Percentiles rank a stretch among this genome's conserved stretches.
These are phyloP conservation scores for Bhutanitis thaidina DNA, from an alignment of 2,888 invertebrate species.

Conservation along the genomic window DNA sequence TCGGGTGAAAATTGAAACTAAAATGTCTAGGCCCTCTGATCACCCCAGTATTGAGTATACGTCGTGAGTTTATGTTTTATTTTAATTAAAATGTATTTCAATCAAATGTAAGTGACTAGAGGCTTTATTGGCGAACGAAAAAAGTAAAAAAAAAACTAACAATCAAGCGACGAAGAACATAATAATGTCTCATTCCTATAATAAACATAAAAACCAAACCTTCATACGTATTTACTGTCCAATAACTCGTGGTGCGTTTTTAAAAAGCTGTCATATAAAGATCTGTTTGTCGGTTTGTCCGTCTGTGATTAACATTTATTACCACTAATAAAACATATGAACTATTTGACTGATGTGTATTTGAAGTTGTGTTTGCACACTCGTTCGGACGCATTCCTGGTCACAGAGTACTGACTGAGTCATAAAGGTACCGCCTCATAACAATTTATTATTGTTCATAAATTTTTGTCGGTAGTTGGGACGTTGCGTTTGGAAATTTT, in stretches of 20 bases:
- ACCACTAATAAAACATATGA: slow-evolving; percentile 43
- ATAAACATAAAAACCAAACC: slow-evolving; percentile 11
- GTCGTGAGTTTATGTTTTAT: no score
- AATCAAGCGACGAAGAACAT: no score
- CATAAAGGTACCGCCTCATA: slow-evolving; percentile 29
- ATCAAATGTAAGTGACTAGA: no score
- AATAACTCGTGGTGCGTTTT: slow-evolving; percentile 9
- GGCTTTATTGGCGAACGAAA: no score
- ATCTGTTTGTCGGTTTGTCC: slow-evolving; percentile 40
- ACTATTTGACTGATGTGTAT: slow-evolving; percentile 40
- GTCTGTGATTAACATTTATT: slow-evolving; percentile 46
- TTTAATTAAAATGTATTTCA: no score
- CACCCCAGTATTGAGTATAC: no score
- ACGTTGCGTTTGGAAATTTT: not conserved
- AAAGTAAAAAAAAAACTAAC: no score
- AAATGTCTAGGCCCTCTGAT: no score
- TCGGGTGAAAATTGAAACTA: no score
- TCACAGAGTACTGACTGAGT: slow-evolving; percentile 46
- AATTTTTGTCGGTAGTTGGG: not conserved
- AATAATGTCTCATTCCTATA: slow-evolving; percentile 9
- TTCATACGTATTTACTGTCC: slow-evolving; percentile 22
- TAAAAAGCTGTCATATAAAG: slow-evolving; percentile 19
- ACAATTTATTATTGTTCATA: slow-evolving; percentile 18
- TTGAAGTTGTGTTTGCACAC: slow-evolving; percentile 52
- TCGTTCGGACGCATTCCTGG: slow-evolving; percentile 33